Conservation (phyloP, 2,797 vertebrate species). For the Hyperoplus immaculatus region DNA sequence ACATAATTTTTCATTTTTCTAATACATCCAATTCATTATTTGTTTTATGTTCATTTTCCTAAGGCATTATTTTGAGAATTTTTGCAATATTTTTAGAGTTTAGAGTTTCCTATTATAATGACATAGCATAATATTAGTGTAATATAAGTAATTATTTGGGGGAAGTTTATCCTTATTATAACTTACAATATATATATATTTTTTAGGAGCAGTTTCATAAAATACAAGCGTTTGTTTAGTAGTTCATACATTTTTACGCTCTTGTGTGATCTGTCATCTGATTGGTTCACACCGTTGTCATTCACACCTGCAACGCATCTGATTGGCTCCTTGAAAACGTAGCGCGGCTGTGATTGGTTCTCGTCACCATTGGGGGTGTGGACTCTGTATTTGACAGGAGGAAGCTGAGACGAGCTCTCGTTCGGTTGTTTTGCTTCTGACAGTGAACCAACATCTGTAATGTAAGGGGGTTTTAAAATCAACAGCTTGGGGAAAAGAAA, state of each 20-base stretch:
- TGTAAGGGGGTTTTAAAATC: background rate
- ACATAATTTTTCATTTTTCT: no score
- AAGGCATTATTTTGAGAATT: no score
- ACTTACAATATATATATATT: no score
- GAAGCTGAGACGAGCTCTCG: constrained; percentile 54
- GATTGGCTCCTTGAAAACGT: constrained; percentile 33
- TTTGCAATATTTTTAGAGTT: no score
- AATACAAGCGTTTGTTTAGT: background rate
- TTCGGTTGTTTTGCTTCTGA: constrained; percentile 11
- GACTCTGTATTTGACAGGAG: constrained; percentile 53
- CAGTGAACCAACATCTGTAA: constrained; percentile 20
- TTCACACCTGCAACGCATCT: background rate
- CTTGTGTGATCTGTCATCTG: constrained; percentile 10
- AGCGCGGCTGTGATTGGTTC: constrained; percentile 64
- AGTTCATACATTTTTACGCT: background rate
- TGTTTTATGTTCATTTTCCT: no score
- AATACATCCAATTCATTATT: no score
- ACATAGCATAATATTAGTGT: no score
- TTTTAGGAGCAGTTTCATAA: no score
- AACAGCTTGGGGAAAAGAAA: constrained; percentile 42
- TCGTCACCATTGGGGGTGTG: background rate
- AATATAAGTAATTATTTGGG: no score
- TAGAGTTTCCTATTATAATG: no score
- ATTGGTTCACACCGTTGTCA: constrained; percentile 35
- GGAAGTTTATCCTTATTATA: no score